Evolutionary conservation across 2,888 invertebrate species (phyloP).

Genomic region (Thereva unica): DNA sequence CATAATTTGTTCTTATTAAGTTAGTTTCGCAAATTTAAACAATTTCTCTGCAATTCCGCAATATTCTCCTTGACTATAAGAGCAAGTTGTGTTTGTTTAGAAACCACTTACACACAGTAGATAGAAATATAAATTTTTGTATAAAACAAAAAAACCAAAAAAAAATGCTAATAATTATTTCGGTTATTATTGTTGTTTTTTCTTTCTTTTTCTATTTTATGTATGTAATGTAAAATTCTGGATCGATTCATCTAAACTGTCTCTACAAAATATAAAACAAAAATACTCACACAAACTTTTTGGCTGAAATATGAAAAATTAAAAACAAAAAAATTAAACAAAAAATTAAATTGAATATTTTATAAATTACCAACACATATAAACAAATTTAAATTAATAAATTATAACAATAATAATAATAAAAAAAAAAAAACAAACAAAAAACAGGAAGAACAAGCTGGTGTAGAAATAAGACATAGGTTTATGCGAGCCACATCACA

Average conservation of each 20-base stretch:
- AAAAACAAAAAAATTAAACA: constrained; percentile 17
- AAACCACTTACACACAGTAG: constrained; percentile 19
- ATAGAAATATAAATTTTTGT: constrained; percentile 22
- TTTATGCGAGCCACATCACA: constrained; percentile 49
- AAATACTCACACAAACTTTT: constrained; percentile 11
- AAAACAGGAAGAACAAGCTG: constrained; percentile 64
- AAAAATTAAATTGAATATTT: constrained; percentile 22
- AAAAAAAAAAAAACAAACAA: constrained; percentile 33
- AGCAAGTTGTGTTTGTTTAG: background rate
- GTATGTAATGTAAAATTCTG: constrained; percentile 37
- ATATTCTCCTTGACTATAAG: no score
- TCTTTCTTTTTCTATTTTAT: constrained; percentile 39
- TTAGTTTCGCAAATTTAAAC: no score
- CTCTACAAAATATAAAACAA: constrained; percentile 37
- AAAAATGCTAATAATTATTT: constrained; percentile 29
- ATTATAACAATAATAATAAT: constrained; percentile 34
- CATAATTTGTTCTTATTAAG: no score
- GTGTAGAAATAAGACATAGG: constrained; percentile 59
- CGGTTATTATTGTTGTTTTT: constrained; percentile 33
- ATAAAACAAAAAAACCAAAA: no score
- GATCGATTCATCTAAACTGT: constrained; percentile 39
- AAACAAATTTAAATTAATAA: constrained; percentile 38
- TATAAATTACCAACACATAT: constrained; percentile 26
- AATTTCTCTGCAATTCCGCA: no score
- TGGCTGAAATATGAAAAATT: constrained; percentile 16